phyloP scores from a whole-genome alignment of 2,113 vertebrate species.

The Actinemys pallida region DNA sequence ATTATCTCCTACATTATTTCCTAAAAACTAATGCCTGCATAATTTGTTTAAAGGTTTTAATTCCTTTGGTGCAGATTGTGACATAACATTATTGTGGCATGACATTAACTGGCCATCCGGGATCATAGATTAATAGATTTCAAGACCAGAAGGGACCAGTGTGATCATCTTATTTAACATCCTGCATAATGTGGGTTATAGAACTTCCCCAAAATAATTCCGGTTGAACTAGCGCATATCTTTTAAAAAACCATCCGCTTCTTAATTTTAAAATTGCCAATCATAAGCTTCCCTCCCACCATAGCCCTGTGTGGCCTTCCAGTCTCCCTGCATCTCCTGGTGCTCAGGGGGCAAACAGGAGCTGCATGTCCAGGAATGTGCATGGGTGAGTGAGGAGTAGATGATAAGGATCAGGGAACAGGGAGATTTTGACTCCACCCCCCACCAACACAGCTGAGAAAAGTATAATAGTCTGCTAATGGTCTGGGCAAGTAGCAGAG shows the following conservation, averaged over 20 bases:
- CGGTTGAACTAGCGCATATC: neutral
- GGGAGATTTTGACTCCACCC: too few species aligned
- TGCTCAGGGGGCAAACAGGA: neutral
- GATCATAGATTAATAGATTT: neutral
- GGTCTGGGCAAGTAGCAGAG: neutral
- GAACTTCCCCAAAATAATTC: neutral
- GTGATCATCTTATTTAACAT: neutral
- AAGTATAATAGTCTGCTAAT: neutral
- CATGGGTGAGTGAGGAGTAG: too few species aligned
- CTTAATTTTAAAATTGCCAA: neutral
- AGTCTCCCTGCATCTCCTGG: neutral
- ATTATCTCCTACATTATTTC: neutral
- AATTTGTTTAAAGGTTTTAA: neutral
- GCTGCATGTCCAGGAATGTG: too few species aligned
- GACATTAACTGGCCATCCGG: neutral
- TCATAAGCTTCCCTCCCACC: neutral
- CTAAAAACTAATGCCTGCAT: neutral
- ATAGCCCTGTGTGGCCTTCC: neutral
- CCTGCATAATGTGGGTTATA: neutral
- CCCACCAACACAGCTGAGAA: accelerated
- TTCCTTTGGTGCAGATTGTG: neutral
- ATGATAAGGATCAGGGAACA: too few species aligned
- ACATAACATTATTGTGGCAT: neutral
- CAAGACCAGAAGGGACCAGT: neutral
- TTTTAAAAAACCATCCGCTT: neutral